Evolutionary conservation across 2,888 invertebrate species (phyloP), one percentile per base, ranked within the genome.

Genomic region (Toxonevra muliebris): DNA sequence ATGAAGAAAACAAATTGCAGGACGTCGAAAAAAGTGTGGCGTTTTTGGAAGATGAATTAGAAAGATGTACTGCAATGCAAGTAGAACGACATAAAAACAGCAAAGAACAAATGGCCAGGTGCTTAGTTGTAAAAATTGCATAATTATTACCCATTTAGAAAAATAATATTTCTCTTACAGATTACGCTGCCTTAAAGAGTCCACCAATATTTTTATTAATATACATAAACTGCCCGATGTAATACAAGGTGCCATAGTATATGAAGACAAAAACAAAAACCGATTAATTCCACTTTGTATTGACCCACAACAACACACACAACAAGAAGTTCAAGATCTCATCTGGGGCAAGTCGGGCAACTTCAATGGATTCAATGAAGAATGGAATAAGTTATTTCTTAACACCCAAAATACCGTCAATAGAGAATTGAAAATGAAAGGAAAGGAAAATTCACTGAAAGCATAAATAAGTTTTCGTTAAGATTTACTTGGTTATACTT

Each of bases 251-350:
- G 70, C 72, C 15, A 57, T 41, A 9, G 10, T 69, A 50, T 43
- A 30, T 50, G 66, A 68, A 19, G 68, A 20, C 5, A 53, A 66
- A 15, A 48, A 61, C 10, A 45, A 53, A 4, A 59, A 30, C 13
- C 61, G 66, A 11, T 74, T 72, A 71, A 67, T 52, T 20, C 70
- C 74, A 5, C 71, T 74, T 65, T 53, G 63, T 17, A 50, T 72
- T 65, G 69, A 69, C 17, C 60, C 65, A 1, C 42, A 53, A 19
- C 60, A 52, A n/a, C 63, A 73, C 52, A 68, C 73, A 2, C 63
- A 64, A 45, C 60, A 69, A 45, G 68, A 73, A 63, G 52, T 69
- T 3, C 53, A 54, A 59, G 15, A 55, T 10, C 50, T 62, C 1
- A 68, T 73, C n/a, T 73, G 73, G 73, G 13, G 62, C 10, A 59